A percentile compares a stretch with the other conserved stretches of the same genome.
Evolutionary conservation across 1,140 invertebrate species (phyloP).

Genomic region (Magallana ariakensis): DNA sequence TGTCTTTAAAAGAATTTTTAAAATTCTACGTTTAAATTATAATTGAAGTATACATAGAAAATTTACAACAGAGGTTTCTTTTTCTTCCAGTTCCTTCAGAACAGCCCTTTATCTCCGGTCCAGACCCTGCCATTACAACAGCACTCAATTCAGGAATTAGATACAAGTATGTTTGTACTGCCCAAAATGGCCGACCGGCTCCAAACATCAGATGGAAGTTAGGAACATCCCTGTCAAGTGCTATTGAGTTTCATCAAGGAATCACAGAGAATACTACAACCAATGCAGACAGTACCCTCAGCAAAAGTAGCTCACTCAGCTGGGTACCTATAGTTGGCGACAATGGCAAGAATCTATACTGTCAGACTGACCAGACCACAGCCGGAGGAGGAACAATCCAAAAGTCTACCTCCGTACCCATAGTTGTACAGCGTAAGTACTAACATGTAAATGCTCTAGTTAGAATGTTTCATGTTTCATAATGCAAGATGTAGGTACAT

Average conservation of each 20-base stretch:
- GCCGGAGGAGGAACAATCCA: background rate
- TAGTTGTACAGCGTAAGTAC: background rate
- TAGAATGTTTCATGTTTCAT: too few species aligned
- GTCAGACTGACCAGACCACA: background rate
- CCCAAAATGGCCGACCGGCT: background rate
- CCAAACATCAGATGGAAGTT: background rate
- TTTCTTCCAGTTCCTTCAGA: background rate
- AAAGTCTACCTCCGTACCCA: background rate
- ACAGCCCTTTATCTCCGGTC: background rate
- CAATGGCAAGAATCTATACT: constrained; percentile 2
- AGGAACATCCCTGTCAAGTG: background rate
- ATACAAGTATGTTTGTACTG: background rate
- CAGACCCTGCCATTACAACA: background rate
- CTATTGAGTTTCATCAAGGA: constrained; percentile 1
- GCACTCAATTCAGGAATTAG: background rate
- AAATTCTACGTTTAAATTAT: too few species aligned
- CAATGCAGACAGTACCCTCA: background rate
- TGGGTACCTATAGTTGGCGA: background rate
- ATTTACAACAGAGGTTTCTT: background rate
- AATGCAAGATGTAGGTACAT: too few species aligned
- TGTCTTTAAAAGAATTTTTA: too few species aligned
- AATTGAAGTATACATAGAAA: too few species aligned
- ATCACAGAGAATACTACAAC: background rate
- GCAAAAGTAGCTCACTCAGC: background rate
- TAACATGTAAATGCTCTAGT: too few species aligned